Evolutionary conservation across 2,888 invertebrate genomes (phyloP), one percentile per base, ranked within the genome.

Genomic region (Campoletis raptor): DNA sequence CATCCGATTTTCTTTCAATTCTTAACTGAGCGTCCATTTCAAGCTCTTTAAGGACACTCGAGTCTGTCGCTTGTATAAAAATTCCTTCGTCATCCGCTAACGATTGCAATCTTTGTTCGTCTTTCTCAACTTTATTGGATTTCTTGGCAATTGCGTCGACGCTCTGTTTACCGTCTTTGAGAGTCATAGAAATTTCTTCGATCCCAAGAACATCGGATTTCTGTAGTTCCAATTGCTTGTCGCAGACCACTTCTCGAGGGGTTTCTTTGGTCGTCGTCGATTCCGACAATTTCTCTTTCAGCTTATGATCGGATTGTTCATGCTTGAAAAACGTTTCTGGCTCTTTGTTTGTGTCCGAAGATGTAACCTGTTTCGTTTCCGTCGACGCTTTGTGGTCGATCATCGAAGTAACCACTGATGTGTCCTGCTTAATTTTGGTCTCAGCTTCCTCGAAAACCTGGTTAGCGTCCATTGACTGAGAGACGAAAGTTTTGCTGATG

Each of bases 61-160:
- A 83, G 10, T 91, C 93, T 7, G 90, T 90, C 57, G 91, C 90
- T 48, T 90, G 89, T 0, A 89, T 88, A 5, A 89, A 85, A 2
- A 90, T 89, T 54, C 92, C 93, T 8, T 92, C 88, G 37, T 91
- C 85, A 54, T 93, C 90, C 61, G 92, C 92, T 4, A 92, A 61
- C 2, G 89, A 87, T 52, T 90, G 90, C 3, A 88, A 88, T 42
- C 48, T 86, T n/a, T 81, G 88, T 66, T 91, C 85, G 24, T 89
- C 91, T 36, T 91, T 91, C 61, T 91, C 91, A 4, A 85, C 89
- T 80, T 91, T 89, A 0, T 87, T 90, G 0, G 89, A 87, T 64
- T 92, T 90, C 0, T 90, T 90, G 3, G 92, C 92, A 21, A 89
- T 88, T 0, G 93, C 93, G 79, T 93, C 92, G 45, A 94, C 91